phyloP scores from a whole-genome alignment of 2,113 vertebrate species.

The Corythaeola cristata region DNA sequence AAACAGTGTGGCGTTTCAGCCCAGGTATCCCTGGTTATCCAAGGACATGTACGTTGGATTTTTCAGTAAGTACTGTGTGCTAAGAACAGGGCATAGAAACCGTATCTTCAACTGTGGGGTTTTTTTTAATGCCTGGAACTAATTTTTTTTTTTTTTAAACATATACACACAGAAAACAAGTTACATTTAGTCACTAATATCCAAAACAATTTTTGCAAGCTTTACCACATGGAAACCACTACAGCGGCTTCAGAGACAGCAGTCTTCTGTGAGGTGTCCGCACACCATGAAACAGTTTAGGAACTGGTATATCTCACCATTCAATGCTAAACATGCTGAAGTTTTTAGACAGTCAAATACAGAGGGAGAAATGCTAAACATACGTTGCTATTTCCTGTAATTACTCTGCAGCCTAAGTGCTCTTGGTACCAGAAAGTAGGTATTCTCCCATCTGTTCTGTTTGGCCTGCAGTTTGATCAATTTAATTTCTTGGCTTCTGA shows the following conservation, averaged over 20 bases:
- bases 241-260: neutral
- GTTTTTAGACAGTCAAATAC: neutral
- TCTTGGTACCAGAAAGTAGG: neutral
- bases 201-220: neutral
- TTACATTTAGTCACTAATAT: neutral
- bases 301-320: neutral
- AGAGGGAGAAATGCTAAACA: neutral
- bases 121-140: neutral
- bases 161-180: neutral
- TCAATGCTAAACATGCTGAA: neutral
- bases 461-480: neutral
- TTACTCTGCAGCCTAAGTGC: neutral
- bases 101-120: neutral
- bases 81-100: neutral
- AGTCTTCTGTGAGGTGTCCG: neutral
- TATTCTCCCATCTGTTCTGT: neutral
- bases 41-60: slow-evolving; percentile 93
- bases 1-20: slow-evolving; percentile 94
- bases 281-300: neutral
- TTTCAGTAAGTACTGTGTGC: slow-evolving; percentile 82
- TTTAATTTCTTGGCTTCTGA: neutral
- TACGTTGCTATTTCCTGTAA: neutral
- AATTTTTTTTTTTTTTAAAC: neutral
- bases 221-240: neutral
- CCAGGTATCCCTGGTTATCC: slow-evolving; percentile 94